Base-by-base conservation (phyloP, 2,888 invertebrate species). In the Cantharis nigra region DNA sequence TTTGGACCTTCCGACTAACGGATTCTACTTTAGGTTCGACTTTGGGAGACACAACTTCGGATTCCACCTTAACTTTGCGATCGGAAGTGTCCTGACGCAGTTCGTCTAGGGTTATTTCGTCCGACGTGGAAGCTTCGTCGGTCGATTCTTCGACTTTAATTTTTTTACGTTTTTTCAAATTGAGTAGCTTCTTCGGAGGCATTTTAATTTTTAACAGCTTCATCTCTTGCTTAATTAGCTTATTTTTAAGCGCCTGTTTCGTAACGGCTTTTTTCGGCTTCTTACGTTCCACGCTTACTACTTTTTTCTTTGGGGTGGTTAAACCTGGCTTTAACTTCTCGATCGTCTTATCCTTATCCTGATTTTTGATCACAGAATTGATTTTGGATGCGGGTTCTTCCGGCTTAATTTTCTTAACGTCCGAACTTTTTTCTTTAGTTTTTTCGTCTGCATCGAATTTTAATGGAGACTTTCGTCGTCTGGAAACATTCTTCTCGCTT, bases 181-280 rank as follows among this genome's bases (percentile, higher is more conserved):
- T 78, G 14, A 63, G 70, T 28, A 82, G 82, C 74, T 80, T 79
- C 26, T 83, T 82, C 26, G 85, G 62, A 63, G 64, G 63, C 14
- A 23, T 64, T 49, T 71, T 71, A 18, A 65, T 63, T 20, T 74
- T 79, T 20, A 70, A 7, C 13, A n/a, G 81, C 82, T 71, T 83
- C 83, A 72, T 76, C 49, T 81, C 87, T 86, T 28, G 84, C 83
- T 5, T 84, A 84, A 3, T 79, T 65, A 28, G 83, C 84, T 76
- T 85, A 86, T 74, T 70, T 62, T 79, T 77, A 82, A 69, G 75
- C 74, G 70, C 72, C 73, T 76, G 78, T 77, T 77, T 78, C 20
- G 82, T 79, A 26, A 73, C 76, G 71, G 64, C 74, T 33, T 75
- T 49, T 26, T 78, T 79, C 72, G 75, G 74, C 77, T 63, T 62